Percentiles rank a stretch among this genome's conserved stretches.
These are phyloP conservation scores for Schizaphis graminum DNA, from an alignment of 2,888 invertebrate genomes.

Conservation along the genomic window DNA sequence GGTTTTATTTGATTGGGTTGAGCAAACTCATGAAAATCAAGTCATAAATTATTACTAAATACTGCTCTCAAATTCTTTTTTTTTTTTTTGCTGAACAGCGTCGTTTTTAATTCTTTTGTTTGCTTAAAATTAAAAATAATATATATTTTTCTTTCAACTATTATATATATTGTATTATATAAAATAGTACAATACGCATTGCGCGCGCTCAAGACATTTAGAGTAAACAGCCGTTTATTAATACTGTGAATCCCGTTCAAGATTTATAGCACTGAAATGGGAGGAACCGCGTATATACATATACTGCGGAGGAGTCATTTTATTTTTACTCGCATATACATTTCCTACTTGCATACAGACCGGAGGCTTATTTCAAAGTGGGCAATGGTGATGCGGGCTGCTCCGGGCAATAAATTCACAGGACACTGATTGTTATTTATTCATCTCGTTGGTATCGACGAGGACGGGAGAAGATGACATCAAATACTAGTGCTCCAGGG, in stretches of 20 bases:
- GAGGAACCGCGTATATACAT: neutral
- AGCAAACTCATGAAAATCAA: neutral
- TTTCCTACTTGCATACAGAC: neutral
- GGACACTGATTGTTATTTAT: constrained; percentile 46
- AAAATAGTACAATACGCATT: neutral
- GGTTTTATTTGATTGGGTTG: neutral
- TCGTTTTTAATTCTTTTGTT: constrained; percentile 14
- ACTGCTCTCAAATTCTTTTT: neutral
- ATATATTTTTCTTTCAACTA: neutral
- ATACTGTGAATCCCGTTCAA: neutral
- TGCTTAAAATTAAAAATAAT: neutral
- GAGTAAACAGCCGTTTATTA: constrained; percentile 8
- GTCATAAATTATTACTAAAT: neutral
- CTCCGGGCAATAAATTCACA: constrained; percentile 41
- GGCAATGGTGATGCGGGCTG: constrained; percentile 50
- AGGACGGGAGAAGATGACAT: neutral
- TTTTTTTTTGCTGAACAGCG: neutral
- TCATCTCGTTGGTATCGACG: constrained; percentile 26
- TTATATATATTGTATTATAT: neutral
- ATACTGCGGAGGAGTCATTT: neutral
- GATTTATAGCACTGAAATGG: constrained; percentile 25
- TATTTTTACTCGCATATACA: constrained; percentile 36
- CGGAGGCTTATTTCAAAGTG: constrained; percentile 52
- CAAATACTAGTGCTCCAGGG: constrained; percentile 30
- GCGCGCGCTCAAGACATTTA: neutral